A percentile compares a stretch with the other conserved stretches of the same genome.
Evolutionary conservation across 2,888 invertebrate genomes (phyloP).

Genomic region (Ptychoptera contaminata): DNA sequence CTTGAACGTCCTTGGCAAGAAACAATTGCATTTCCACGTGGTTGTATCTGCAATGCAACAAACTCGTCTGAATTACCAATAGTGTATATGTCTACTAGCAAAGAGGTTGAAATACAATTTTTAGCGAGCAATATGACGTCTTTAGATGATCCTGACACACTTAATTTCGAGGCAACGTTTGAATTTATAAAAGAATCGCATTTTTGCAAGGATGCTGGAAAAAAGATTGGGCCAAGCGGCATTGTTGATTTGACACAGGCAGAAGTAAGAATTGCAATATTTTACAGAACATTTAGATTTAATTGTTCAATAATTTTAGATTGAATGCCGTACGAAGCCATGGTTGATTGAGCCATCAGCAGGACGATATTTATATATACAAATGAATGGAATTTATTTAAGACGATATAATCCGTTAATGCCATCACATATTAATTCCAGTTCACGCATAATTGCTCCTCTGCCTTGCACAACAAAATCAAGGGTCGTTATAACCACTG

Average conservation of each 20-base stretch:
- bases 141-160: constrained; percentile 67
- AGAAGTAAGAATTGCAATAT: constrained; percentile 20
- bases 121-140: constrained; percentile 71
- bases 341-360: constrained; percentile 65
- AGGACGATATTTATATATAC: constrained; percentile 63
- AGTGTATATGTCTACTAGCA: constrained; percentile 59
- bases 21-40: constrained; percentile 53
- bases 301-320: constrained; percentile 33
- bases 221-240: constrained; percentile 61
- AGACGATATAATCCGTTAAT: constrained; percentile 28
- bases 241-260: constrained; percentile 45
- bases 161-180: constrained; percentile 72
- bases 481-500: constrained; percentile 62
- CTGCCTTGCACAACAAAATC: constrained; percentile 59
- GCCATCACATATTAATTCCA: constrained; percentile 38
- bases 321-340: constrained; percentile 63
- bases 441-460: constrained; percentile 37
- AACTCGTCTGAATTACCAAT: constrained; percentile 40
- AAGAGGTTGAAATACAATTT: constrained; percentile 66
- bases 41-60: constrained; percentile 61
- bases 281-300: neutral
- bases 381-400: constrained; percentile 48
- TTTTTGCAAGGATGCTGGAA: constrained; percentile 50
- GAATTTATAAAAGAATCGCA: constrained; percentile 61
- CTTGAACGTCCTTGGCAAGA: constrained; percentile 62